Evolutionary conservation across 2,113 vertebrate species (phyloP), one percentile per base, ranked within the genome.

Genomic region (Psittacara wagleri): DNA sequence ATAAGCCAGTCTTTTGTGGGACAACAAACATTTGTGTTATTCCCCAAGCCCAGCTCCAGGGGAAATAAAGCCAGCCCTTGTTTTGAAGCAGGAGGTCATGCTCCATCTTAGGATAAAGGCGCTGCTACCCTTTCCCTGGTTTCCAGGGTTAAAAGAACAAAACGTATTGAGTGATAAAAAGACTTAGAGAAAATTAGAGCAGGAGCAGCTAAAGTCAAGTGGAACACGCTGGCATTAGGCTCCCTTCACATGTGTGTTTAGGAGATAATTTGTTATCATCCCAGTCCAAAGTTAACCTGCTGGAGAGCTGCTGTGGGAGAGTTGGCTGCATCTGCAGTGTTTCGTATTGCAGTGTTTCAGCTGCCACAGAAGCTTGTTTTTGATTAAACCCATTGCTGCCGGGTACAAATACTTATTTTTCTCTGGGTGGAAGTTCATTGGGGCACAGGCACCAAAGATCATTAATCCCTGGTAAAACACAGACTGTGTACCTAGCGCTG

Each of bases 371-470:
- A 88, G 27, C 69, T 96, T 98, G 94, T 95, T 97, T 98, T 96
- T 95, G 61, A 97, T 97, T 94, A 86, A 93, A 88, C 86, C 78
- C 64, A 44, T n/a, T 57, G 57, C 74, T 79, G 83, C 66, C 0
- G 1, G 48, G 62, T 90, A 97, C 91, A 93, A 92, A 88, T 72
- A 52, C 80, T 87, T 35, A 57, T 73, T 96, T 92, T 35, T 59
- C 33, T 95, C 89, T 97, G 82, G 95, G 97, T 96, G 68, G 97
- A 96, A 98, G 97, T 97, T 97, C 97, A 96, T 48, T 70, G 88
- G 95, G 91, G 70, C 90, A 83, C 82, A 91, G 90, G 79, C 92
- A 95, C 82, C 83, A 41, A 82, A 67, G 48, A 48, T 37, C 82
- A 66, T 86, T 62, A 73, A 88, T 91, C 51, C 67, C 63, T 11